Base-by-base conservation (phyloP, 2,888 invertebrate genomes). In the Galeruca laticollis region DNA sequence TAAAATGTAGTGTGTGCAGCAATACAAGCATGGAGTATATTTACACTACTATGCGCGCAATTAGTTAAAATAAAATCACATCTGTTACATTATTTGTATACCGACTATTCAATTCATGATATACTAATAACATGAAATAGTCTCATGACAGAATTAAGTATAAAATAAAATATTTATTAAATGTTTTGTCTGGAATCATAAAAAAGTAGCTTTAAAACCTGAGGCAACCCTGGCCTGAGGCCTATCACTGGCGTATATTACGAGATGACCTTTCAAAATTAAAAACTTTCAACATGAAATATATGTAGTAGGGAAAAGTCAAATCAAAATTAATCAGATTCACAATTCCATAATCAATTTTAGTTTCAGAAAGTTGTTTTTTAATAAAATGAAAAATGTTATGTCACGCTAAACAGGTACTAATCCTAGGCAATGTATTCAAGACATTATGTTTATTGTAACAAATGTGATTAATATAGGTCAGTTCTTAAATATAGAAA, bases 1-100 rank as follows among this genome's bases (percentile, higher is more conserved):
- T 76, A 77, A 54, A 66, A 75, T 74, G 76, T 74, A 73, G 74
- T 72, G 74, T 72, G 73, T 73, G 77, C 71, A 73, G 76, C 74
- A 56, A 70, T 75, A 56, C 33, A 77, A 76, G 76, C 76, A 73
- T 70, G 60, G 47, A 72, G 70, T 70, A 73, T 73, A 70, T 68
- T 69, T 74, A 74, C 72, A 69, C 69, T 74, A 72, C 70, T 49
- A 71, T 67, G 70, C 71, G 73, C 72, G 73, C 70, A 70, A 59
- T 54, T 65, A 66, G 65, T 73, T 57, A 70, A 73, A 68, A 69
- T 62, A 65, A 66, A 74, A 78, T 78, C 78, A 78, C 78, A 77
- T 76, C 73, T 76, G 76, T 76, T 75, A 74, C 76, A 73, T 71
- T 15, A 67, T 11, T 37, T 43, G 6, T 26, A 26, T 26, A 26